Evolutionary conservation across 2,888 invertebrate genomes (phyloP).

Genomic region (Elysia crispata): DNA sequence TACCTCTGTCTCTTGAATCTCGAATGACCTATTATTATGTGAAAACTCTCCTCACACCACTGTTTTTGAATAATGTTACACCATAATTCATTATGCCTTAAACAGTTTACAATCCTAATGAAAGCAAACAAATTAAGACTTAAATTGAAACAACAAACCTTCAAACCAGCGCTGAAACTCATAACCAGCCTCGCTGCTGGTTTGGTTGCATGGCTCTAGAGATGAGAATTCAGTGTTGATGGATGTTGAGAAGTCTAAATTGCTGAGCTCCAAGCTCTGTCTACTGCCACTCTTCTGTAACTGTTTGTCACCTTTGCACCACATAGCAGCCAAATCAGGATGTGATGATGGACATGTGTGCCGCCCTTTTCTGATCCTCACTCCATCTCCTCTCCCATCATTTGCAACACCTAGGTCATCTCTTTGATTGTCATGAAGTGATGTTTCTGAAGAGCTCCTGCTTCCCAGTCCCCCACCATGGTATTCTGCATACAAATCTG

Average conservation of each 20-base stretch:
- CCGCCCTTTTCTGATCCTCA: constrained; percentile 41
- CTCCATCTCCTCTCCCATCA: constrained; percentile 39
- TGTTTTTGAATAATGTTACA: no score
- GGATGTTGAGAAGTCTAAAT: constrained; percentile 69
- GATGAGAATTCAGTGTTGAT: constrained; percentile 71
- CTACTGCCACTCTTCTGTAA: constrained; percentile 13
- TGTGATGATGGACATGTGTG: neutral
- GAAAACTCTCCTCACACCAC: no score
- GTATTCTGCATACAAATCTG: constrained; percentile 72
- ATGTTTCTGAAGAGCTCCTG: constrained; percentile 51
- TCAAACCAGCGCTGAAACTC: constrained; percentile 68
- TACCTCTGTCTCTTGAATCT: neutral
- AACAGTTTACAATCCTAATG: no score
- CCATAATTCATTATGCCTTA: no score
- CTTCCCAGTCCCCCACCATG: constrained; percentile 61
- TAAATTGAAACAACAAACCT: constrained; percentile 34
- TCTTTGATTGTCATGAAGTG: neutral
- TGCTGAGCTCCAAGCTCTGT: constrained; percentile 44
- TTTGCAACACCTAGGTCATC: neutral
- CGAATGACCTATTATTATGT: no score
- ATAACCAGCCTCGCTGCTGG: constrained; percentile 43
- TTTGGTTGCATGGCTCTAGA: constrained; percentile 36
- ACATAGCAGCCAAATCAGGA: neutral
- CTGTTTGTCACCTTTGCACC: neutral
- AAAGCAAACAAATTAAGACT: no score